These are phyloP conservation scores for Gymnarchus niloticus DNA, from an alignment of 2,113 vertebrate species.

Conservation along the genomic window DNA sequence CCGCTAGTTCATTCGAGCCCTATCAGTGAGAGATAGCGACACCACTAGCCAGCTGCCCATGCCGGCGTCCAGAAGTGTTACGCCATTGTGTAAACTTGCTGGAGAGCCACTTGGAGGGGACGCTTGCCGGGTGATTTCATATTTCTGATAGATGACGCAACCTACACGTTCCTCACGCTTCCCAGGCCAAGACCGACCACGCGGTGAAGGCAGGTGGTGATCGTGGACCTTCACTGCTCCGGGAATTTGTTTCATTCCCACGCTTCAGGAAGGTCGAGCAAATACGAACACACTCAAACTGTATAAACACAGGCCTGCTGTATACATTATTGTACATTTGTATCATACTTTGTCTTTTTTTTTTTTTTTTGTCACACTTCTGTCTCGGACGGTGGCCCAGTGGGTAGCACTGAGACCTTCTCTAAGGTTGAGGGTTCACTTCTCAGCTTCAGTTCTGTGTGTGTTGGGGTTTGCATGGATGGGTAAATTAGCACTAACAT, in stretches of 20 bases:
- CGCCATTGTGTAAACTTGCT: conserved; percentile 65
- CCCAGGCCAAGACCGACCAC: conserved; percentile 45
- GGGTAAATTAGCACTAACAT: too few species aligned
- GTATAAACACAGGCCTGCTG: background rate
- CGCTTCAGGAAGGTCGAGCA: background rate
- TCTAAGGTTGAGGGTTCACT: background rate
- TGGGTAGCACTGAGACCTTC: background rate
- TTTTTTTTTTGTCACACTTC: too few species aligned
- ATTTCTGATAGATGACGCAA: conserved; percentile 45
- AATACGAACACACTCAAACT: background rate
- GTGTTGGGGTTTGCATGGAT: background rate
- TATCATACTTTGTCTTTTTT: too few species aligned
- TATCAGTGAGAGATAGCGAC: conserved; percentile 50
- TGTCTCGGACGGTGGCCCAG: background rate
- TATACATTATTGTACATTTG: background rate
- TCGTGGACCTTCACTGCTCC: too few species aligned
- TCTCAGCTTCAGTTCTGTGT: background rate
- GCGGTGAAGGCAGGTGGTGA: conserved; percentile 17
- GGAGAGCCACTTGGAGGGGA: conserved; percentile 48
- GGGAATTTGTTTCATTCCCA: background rate
- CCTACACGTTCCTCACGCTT: conserved; percentile 56
- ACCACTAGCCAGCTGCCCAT: conserved; percentile 50
- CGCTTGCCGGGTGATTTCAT: conserved; percentile 51
- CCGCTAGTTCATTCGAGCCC: background rate
- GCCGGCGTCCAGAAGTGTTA: conserved; percentile 64